These are phyloP conservation scores for Thysanoteuthis rhombus DNA, from an alignment of 2,888 invertebrate genomes.

Conservation along the genomic window DNA sequence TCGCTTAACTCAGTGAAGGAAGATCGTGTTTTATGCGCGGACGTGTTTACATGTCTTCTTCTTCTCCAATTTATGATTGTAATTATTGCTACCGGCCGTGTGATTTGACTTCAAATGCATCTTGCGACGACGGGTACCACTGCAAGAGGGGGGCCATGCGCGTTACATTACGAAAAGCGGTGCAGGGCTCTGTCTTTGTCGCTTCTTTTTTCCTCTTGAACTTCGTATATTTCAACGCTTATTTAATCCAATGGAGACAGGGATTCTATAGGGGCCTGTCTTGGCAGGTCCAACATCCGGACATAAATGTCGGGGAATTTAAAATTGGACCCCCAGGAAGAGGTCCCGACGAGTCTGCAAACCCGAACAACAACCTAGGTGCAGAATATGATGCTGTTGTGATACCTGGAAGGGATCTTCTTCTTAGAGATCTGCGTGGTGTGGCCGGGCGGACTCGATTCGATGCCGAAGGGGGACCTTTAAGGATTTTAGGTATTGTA, in stretches of 20 bases:
- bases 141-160: conserved; percentile 40
- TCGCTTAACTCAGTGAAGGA: neutral
- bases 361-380: neutral
- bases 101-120: conserved; percentile 21
- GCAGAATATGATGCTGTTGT: neutral
- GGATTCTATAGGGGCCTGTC: neutral
- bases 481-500: neutral
- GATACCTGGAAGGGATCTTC: neutral
- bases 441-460: neutral
- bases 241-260: neutral
- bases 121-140: neutral
- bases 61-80: neutral
- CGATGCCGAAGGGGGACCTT: neutral
- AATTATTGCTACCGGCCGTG: neutral
- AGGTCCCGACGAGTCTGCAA: neutral
- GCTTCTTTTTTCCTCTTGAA: conserved; percentile 37
- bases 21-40: neutral
- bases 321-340: neutral
- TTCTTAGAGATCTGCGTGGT: neutral
- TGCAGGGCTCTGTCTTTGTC: conserved; percentile 40
- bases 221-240: conserved; percentile 30
- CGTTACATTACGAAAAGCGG: conserved; percentile 44
- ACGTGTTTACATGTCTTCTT: conserved; percentile 13
- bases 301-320: neutral
- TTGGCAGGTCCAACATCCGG: neutral